These are phyloP conservation scores for Boloria euphrosyne DNA, from an alignment of 2,888 invertebrate species.

Conservation along the genomic window DNA sequence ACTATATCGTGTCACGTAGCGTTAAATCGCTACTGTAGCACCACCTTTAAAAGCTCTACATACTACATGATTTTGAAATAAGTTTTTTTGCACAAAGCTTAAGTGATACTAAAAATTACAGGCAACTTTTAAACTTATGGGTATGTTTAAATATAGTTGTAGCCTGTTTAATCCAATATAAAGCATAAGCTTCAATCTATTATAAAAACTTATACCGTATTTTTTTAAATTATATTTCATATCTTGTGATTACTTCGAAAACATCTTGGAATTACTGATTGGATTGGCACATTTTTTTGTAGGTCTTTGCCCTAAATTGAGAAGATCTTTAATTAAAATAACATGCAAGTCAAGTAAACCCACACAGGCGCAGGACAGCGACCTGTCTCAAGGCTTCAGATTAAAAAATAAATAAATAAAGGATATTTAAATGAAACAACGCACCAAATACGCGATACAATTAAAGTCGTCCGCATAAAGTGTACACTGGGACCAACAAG, in stretches of 20 bases:
- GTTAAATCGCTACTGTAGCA: slow-evolving; percentile 3
- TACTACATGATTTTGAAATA: background rate
- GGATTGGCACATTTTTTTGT: background rate
- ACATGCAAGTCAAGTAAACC: slow-evolving; percentile 26
- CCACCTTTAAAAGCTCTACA: background rate
- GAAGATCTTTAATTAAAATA: slow-evolving; percentile 18
- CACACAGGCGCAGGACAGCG: slow-evolving; percentile 29
- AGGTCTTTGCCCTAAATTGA: background rate
- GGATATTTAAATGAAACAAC: slow-evolving; percentile 40
- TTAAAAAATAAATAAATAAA: slow-evolving; percentile 34
- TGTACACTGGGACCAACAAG: slow-evolving; percentile 28
- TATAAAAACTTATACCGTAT: no score
- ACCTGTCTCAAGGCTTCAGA: slow-evolving; percentile 32
- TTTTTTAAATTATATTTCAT: no score
- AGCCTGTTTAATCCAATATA: no score
- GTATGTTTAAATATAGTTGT: no score
- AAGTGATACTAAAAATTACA: no score
- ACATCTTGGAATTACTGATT: no score
- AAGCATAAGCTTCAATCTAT: no score
- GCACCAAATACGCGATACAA: slow-evolving; percentile 42
- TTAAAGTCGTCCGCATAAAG: slow-evolving; percentile 38
- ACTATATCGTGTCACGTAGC: slow-evolving; percentile 8
- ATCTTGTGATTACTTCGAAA: no score
- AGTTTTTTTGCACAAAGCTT: no score
- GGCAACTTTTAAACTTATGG: no score